These are phyloP conservation scores for Tetropium fuscum DNA, from an alignment of 2,888 invertebrate species.

Conservation along the genomic window DNA sequence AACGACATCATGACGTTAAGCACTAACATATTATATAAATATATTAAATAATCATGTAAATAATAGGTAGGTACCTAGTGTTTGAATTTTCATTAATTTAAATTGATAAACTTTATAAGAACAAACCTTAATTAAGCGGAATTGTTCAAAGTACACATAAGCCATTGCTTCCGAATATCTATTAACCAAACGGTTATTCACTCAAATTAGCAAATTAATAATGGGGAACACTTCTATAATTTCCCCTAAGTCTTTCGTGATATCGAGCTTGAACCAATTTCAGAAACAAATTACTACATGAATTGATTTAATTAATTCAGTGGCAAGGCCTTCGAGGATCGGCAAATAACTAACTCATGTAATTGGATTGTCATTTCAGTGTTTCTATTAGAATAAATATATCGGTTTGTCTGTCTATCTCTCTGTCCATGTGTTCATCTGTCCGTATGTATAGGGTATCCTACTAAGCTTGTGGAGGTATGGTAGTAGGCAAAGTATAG, in stretches of 20 bases:
- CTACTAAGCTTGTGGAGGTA: too few species aligned
- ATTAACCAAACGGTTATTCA: constrained; percentile 8
- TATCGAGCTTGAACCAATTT: constrained; percentile 5
- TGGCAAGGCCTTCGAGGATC: constrained; percentile 7
- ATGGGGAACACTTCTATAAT: constrained; percentile 8
- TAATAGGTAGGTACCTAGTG: too few species aligned
- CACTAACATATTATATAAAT: too few species aligned
- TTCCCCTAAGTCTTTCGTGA: constrained; percentile 13
- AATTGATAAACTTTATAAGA: constrained; percentile 1
- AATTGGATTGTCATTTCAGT: constrained; percentile 9
- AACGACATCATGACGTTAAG: too few species aligned
- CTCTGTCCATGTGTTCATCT: too few species aligned
- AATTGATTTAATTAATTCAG: constrained; percentile 13
- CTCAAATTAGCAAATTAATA: constrained; percentile 7
- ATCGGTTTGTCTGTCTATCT: too few species aligned
- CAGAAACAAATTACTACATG: constrained; percentile 10
- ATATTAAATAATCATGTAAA: too few species aligned
- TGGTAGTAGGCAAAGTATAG: too few species aligned
- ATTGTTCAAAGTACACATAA: constrained; percentile 1
- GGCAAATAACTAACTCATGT: constrained; percentile 1
- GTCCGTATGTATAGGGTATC: too few species aligned
- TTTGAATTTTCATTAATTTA: too few species aligned
- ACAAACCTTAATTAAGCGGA: constrained; percentile 8
- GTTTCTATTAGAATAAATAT: background rate
- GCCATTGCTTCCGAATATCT: constrained; percentile 2